Evolutionary conservation across 2,888 invertebrate species (phyloP).

Genomic region (Parapristionchus giblindavisi): DNA sequence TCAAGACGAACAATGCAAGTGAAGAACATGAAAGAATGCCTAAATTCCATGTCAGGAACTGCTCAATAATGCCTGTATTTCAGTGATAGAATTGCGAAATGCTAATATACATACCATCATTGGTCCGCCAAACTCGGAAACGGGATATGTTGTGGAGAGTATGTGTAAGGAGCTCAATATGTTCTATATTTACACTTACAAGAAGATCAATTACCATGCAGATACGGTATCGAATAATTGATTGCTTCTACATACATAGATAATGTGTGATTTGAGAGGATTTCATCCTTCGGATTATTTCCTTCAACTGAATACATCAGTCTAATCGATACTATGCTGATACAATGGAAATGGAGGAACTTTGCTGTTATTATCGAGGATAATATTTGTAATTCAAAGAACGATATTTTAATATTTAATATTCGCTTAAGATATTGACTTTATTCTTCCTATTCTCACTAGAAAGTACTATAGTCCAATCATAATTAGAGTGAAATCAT

Average conservation of each 20-base stretch:
- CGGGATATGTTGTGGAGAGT: slow-evolving; percentile 51
- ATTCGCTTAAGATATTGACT: slow-evolving; percentile 29
- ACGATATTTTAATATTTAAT: not conserved
- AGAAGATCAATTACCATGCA: slow-evolving; percentile 19
- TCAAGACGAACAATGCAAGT: too few relatives aligned
- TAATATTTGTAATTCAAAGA: slow-evolving; percentile 30
- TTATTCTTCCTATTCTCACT: slow-evolving; percentile 46
- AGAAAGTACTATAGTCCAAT: slow-evolving; percentile 44
- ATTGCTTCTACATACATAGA: too few relatives aligned
- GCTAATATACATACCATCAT: slow-evolving; percentile 51
- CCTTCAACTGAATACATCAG: slow-evolving; percentile 47
- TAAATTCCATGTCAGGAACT: slow-evolving; percentile 16
- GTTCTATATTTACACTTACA: slow-evolving; percentile 45
- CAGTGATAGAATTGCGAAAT: slow-evolving; percentile 47
- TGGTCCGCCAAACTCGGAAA: slow-evolving; percentile 51
- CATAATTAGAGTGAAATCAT: slow-evolving; percentile 43
- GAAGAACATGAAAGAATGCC: not conserved
- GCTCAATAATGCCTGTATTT: slow-evolving; percentile 25
- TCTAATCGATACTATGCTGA: slow-evolving; percentile 42
- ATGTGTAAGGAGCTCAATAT: slow-evolving; percentile 53
- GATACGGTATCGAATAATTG: too few relatives aligned
- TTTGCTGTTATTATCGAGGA: slow-evolving; percentile 40
- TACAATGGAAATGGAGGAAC: slow-evolving; percentile 39
- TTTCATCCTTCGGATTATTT: slow-evolving; percentile 36
- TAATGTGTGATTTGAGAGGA: not conserved